Percentiles rank a stretch among this genome's conserved stretches.
phyloP scores from a whole-genome alignment of 2,888 invertebrate species.

The Ophonus ardosiacus region DNA sequence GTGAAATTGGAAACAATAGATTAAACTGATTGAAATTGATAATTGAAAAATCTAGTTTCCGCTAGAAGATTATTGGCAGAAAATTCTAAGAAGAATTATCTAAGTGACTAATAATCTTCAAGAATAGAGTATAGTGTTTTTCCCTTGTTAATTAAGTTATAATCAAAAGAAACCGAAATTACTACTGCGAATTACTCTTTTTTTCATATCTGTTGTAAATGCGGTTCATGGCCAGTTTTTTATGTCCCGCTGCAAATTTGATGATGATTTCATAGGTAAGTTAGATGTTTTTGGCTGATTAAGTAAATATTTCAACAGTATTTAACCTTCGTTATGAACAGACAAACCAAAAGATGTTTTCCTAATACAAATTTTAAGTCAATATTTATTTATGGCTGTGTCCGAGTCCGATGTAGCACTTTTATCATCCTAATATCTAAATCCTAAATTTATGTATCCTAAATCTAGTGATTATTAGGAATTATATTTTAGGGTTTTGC shows the following conservation, averaged over 20 bases:
- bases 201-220: constrained; percentile 1
- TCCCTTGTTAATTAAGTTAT: not conserved
- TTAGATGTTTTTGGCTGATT: not conserved
- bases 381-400: too few relatives aligned
- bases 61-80: not conserved
- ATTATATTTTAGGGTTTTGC: too few relatives aligned
- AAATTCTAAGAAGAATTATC: constrained; percentile 10
- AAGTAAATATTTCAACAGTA: not conserved
- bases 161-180: constrained; percentile 17
- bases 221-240: constrained; percentile 21
- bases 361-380: too few relatives aligned
- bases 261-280: constrained; percentile 20
- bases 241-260: not conserved
- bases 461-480: too few relatives aligned
- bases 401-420: too few relatives aligned
- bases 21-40: not conserved
- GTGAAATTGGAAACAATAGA: constrained; percentile 11
- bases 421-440: too few relatives aligned
- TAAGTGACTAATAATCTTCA: constrained; percentile 8
- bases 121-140: not conserved
- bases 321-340: not conserved
- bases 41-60: constrained; percentile 15
- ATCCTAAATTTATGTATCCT: too few relatives aligned
- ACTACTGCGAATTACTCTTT: not conserved
- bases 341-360: too few relatives aligned